phyloP scores from a whole-genome alignment of 2,113 vertebrate genomes.

The Rhinopomastus cyanomelas region DNA sequence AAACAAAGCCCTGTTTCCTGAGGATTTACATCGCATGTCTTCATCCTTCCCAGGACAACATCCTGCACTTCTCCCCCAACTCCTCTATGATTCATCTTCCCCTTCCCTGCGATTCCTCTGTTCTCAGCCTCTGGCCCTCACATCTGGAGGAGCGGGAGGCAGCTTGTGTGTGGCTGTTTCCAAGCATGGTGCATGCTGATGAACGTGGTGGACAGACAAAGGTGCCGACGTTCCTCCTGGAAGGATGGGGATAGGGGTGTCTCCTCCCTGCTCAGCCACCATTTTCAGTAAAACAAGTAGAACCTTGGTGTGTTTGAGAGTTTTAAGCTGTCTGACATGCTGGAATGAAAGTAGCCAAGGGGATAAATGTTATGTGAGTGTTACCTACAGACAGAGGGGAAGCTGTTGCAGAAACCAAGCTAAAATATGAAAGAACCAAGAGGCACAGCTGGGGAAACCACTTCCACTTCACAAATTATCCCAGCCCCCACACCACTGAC shows the following conservation, averaged over 20 bases:
- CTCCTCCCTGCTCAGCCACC: slow-evolving; percentile 3
- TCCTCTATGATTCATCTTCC: slow-evolving; percentile 68
- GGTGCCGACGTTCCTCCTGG: slow-evolving; percentile 9
- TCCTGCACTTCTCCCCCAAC: slow-evolving; percentile 60
- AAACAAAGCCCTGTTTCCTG: slow-evolving; percentile 64
- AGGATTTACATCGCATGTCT: slow-evolving; percentile 27
- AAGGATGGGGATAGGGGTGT: background rate
- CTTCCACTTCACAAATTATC: background rate
- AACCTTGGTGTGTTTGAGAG: slow-evolving; percentile 11
- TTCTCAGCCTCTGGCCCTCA: slow-evolving; percentile 57
- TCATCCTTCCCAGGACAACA: slow-evolving; percentile 50
- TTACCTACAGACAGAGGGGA: slow-evolving; percentile 33
- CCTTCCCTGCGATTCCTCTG: slow-evolving; percentile 55
- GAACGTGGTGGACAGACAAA: background rate
- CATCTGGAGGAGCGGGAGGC: slow-evolving; percentile 61
- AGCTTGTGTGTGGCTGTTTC: slow-evolving; percentile 41
- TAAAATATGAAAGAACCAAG: slow-evolving; percentile 23
- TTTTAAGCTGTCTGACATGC: slow-evolving; percentile 25
- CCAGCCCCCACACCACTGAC: background rate
- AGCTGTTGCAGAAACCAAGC: background rate
- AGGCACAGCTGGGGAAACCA: slow-evolving; percentile 6
- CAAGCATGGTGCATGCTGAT: background rate
- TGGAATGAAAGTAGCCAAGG: slow-evolving; percentile 31
- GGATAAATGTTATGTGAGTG: slow-evolving; percentile 14
- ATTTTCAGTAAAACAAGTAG: background rate